Evolutionary conservation across 35 echinoderm and acorn worm genomes (phyloP).

Genomic region (Heliocidaris tuberculata): DNA sequence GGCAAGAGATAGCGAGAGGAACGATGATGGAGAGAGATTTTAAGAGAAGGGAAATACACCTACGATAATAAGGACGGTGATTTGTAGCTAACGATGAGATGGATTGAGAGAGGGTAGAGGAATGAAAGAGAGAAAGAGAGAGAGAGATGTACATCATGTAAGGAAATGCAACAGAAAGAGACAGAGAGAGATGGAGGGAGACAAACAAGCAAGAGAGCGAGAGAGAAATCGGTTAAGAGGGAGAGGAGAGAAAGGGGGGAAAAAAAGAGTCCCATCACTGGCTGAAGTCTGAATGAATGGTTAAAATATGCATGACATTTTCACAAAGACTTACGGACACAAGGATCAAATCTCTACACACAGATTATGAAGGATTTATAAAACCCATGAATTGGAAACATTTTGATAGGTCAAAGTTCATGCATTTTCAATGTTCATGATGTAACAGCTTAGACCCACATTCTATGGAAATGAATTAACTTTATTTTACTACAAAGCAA

Average conservation of each 20-base stretch:
- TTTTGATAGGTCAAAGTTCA: slow-evolving; percentile 8
- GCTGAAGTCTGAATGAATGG: slow-evolving; percentile 38
- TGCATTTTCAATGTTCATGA: slow-evolving; percentile 17
- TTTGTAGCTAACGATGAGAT: neutral
- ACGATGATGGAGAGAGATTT: neutral
- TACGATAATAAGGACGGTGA: neutral
- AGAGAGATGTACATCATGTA: neutral
- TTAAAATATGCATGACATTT: slow-evolving; percentile 49
- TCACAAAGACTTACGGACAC: slow-evolving; percentile 16
- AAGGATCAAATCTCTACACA: slow-evolving; percentile 37
- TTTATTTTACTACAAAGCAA: neutral
- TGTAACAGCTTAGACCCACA: neutral
- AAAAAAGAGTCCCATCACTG: neutral
- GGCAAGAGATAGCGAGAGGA: neutral
- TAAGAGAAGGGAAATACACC: no score
- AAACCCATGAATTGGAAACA: slow-evolving; percentile 38
- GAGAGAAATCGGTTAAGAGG: neutral
- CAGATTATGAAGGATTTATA: slow-evolving; percentile 9
- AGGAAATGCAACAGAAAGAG: neutral
- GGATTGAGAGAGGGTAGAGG: neutral
- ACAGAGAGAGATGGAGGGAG: neutral
- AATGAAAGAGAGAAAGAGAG: neutral
- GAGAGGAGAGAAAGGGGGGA: slow-evolving; percentile 11
- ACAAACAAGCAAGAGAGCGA: neutral
- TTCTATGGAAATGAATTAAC: slow-evolving; percentile 21